These are phyloP conservation scores for Papilio aristodemus DNA, from an alignment of 1,140 invertebrate genomes.

Conservation along the genomic window DNA sequence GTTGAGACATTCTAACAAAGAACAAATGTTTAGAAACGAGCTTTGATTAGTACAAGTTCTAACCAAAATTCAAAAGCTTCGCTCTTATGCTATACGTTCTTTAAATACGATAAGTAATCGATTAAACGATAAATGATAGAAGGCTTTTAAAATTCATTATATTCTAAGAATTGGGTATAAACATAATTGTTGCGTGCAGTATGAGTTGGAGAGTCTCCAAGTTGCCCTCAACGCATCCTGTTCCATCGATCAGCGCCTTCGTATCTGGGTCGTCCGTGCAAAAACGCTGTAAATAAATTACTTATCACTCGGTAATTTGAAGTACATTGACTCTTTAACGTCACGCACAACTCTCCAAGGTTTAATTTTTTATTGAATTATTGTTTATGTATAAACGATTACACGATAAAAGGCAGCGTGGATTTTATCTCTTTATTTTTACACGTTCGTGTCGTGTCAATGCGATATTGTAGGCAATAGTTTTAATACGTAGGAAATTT, in stretches of 20 bases:
- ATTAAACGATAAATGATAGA: constrained; percentile 12
- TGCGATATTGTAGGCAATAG: too few species aligned
- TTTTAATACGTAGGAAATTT: too few species aligned
- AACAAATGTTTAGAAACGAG: too few species aligned
- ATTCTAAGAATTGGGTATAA: constrained; percentile 23
- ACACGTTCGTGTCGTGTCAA: neutral
- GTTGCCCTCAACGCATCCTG: constrained; percentile 46
- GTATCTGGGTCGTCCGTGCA: constrained; percentile 53
- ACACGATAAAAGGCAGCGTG: constrained; percentile 9
- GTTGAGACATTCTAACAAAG: too few species aligned
- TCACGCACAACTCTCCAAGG: constrained; percentile 42
- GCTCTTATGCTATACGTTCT: neutral
- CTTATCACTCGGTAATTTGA: constrained; percentile 59
- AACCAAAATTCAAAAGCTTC: neutral
- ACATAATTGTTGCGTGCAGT: constrained; percentile 41
- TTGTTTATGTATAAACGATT: constrained; percentile 22
- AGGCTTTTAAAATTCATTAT: constrained; percentile 32
- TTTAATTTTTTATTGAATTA: constrained; percentile 33
- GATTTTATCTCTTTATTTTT: constrained; percentile 10
- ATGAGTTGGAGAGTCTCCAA: constrained; percentile 37
- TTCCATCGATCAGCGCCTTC: constrained; percentile 51
- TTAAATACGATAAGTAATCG: neutral
- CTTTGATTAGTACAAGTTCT: neutral
- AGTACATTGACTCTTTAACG: constrained; percentile 53
- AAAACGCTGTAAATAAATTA: constrained; percentile 53